Percentiles rank a stretch among this genome's conserved stretches.
Conservation (phyloP, 2,888 invertebrate genomes). For the Leucania comma region DNA sequence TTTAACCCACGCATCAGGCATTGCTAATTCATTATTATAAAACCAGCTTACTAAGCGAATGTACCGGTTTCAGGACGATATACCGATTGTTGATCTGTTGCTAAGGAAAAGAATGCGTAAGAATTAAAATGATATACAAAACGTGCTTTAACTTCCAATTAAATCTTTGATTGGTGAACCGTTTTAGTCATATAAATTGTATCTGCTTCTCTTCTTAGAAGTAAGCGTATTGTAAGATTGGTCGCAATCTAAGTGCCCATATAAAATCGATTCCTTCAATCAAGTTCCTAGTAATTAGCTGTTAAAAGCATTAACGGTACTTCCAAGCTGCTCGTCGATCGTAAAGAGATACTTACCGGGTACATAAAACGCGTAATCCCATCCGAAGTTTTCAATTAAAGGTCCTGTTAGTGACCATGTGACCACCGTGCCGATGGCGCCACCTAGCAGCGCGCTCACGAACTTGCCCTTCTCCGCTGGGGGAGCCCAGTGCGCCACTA, state of each 20-base stretch:
- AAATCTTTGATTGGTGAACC: constrained; percentile 1
- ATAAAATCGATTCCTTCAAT: neutral
- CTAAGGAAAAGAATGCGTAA: neutral
- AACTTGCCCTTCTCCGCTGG: constrained; percentile 94
- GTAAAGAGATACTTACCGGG: constrained; percentile 80
- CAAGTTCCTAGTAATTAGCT: constrained; percentile 27
- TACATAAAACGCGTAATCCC: constrained; percentile 93
- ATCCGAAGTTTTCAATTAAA: constrained; percentile 91
- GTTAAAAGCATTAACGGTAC: constrained; percentile 32
- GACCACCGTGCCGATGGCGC: constrained; percentile 93
- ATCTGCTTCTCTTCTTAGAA: neutral
- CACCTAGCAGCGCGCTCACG: constrained; percentile 92
- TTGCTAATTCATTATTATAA: constrained; percentile 39
- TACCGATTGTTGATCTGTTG: constrained; percentile 12
- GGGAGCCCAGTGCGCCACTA: constrained; percentile 94
- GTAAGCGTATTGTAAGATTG: neutral
- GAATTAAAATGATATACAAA: neutral
- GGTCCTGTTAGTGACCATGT: constrained; percentile 93
- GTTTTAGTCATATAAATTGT: constrained; percentile 6
- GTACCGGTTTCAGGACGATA: constrained; percentile 27
- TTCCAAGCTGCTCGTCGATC: constrained; percentile 13
- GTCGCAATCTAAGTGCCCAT: neutral
- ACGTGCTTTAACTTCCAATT: neutral
- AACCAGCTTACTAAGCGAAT: constrained; percentile 30
- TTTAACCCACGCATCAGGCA: constrained; percentile 39